phyloP scores from a whole-genome alignment of 2,797 vertebrate genomes.

The Acanthornis magna region DNA sequence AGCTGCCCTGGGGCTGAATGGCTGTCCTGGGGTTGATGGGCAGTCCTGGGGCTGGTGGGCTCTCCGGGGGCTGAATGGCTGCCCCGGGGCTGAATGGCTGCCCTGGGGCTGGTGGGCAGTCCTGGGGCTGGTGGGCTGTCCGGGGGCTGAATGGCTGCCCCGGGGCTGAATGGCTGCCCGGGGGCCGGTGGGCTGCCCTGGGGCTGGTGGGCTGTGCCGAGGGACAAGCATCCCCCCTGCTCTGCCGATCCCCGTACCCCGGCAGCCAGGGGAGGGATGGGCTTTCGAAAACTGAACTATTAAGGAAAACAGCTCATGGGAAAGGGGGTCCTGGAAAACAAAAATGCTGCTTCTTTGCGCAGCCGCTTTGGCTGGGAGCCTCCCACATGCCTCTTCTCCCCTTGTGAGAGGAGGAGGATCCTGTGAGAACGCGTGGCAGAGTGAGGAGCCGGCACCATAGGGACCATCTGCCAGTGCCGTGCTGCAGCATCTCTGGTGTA shows the following conservation, averaged over 20 bases:
- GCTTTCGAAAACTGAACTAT: neutral
- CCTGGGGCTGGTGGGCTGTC: no score
- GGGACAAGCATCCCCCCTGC: neutral
- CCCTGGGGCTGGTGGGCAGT: no score
- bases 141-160: no score
- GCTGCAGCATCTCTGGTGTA: neutral
- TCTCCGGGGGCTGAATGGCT: no score
- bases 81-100: neutral
- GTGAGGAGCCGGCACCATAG: fast-evolving
- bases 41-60: no score
- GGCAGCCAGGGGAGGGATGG: neutral
- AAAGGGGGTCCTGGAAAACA: neutral
- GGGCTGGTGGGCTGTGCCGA: neutral
- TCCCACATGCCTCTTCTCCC: neutral
- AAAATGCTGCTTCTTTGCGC: neutral
- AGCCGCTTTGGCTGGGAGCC: neutral
- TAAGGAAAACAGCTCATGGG: neutral
- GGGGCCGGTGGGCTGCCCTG: neutral
- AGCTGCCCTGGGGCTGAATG: neutral
- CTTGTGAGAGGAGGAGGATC: neutral
- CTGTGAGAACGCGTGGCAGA: fast-evolving
- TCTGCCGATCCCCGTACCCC: fast-evolving
- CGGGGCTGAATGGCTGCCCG: no score
- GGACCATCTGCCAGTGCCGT: fast-evolving
- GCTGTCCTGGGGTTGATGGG: neutral